Evolutionary conservation across 2,888 invertebrate species (phyloP).

Genomic region (Dorcus hopei): DNA sequence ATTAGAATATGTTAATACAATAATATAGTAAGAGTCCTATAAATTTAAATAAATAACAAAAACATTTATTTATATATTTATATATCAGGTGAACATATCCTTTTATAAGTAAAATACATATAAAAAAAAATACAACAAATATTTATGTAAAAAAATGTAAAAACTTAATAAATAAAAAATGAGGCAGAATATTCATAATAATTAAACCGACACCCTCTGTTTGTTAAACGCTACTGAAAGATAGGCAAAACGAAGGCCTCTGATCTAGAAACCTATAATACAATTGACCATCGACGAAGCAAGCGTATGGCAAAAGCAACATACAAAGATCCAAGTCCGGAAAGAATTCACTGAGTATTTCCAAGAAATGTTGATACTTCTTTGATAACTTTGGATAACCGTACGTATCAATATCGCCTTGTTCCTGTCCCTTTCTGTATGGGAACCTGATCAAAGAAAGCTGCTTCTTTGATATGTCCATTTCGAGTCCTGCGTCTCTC

Average conservation of each 20-base stretch:
- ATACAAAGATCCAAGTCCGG: conserved; percentile 34
- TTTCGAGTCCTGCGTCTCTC: not conserved
- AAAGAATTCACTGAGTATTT: conserved; percentile 34
- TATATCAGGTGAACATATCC: not conserved
- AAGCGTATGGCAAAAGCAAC: conserved; percentile 40
- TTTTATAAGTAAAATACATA: not conserved
- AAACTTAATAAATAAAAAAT: not conserved
- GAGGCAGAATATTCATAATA: not conserved
- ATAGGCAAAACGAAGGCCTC: conserved; percentile 25
- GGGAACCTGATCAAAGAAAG: not conserved
- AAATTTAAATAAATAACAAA: too few relatives aligned
- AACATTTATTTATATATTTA: too few relatives aligned
- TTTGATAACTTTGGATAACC: conserved; percentile 23
- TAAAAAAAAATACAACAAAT: not conserved
- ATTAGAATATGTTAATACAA: too few relatives aligned
- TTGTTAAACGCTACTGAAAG: conserved; percentile 32
- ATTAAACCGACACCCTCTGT: not conserved
- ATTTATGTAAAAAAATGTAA: not conserved
- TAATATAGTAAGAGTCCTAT: too few relatives aligned
- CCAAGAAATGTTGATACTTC: conserved; percentile 35
- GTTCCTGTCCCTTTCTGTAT: not conserved
- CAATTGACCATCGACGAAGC: conserved; percentile 40
- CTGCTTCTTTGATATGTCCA: not conserved
- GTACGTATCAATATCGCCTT: not conserved
- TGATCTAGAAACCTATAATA: conserved; percentile 40